Conservation (phyloP, 2,888 invertebrate species). For the Coelopa pilipes region DNA sequence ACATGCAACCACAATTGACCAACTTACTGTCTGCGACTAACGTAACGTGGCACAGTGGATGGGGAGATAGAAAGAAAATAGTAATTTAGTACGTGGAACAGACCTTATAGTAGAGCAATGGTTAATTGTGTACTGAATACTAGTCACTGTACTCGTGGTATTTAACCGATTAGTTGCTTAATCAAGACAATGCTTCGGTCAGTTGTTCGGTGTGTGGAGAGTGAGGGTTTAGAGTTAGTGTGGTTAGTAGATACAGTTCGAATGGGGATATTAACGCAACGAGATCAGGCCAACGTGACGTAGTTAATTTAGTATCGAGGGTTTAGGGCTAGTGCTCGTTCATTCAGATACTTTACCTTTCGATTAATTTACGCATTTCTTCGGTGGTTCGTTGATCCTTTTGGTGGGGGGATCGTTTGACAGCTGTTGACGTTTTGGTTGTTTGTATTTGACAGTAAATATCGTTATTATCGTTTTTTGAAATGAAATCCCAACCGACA, state of each 20-base stretch:
- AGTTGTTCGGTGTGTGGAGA: background rate
- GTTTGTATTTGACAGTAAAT: slow-evolving; percentile 39
- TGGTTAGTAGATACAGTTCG: background rate
- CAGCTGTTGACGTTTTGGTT: slow-evolving; percentile 57
- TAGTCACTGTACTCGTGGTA: slow-evolving; percentile 59
- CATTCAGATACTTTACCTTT: slow-evolving; percentile 82
- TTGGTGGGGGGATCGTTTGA: slow-evolving; percentile 76
- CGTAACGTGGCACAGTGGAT: slow-evolving; percentile 15
- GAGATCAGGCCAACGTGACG: background rate
- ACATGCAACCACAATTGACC: slow-evolving; percentile 28
- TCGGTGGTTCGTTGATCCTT: slow-evolving; percentile 95
- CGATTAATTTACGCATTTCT: slow-evolving; percentile 97
- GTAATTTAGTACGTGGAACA: slow-evolving; percentile 19
- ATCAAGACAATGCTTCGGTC: background rate
- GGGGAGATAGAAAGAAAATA: slow-evolving; percentile 28
- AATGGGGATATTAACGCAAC: background rate
- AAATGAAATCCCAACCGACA: slow-evolving; percentile 34
- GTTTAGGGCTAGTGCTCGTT: too few relatives aligned
- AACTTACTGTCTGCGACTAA: slow-evolving; percentile 38
- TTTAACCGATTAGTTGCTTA: background rate
- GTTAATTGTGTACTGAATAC: too few relatives aligned
- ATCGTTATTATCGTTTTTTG: slow-evolving; percentile 41
- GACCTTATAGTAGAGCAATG: too few relatives aligned
- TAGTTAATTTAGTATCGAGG: slow-evolving; percentile 1
- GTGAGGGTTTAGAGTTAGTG: background rate